A percentile compares a stretch with the other conserved stretches of the same genome.
These are phyloP conservation scores for Tachycineta bicolor DNA, from an alignment of 2,113 vertebrate species.

Conservation along the genomic window DNA sequence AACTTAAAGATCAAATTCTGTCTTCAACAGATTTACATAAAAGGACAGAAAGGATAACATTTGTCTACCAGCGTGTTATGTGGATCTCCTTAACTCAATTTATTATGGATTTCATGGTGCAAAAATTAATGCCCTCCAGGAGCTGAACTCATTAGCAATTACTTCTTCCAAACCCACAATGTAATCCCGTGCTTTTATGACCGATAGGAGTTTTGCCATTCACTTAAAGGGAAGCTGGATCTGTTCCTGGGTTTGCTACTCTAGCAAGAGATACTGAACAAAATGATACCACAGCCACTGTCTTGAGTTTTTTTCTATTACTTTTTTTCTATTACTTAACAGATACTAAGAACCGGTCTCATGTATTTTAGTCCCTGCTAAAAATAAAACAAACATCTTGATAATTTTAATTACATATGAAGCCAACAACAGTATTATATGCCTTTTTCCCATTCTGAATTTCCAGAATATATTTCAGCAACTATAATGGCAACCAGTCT, in stretches of 20 bases:
- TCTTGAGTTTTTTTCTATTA: not conserved
- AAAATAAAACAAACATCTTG: not conserved
- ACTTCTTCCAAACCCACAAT: not conserved
- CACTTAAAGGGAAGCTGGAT: not conserved
- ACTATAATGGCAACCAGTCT: not conserved
- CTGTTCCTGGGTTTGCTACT: not conserved
- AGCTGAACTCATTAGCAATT: constrained; percentile 16
- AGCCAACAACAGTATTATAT: not conserved
- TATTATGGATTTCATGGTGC: constrained; percentile 3
- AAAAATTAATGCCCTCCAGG: constrained; percentile 16
- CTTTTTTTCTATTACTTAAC: not conserved
- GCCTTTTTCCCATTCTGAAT: not conserved
- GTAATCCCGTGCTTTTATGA: not conserved
- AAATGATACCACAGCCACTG: not conserved
- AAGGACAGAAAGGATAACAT: constrained; percentile 41
- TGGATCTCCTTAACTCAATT: constrained; percentile 28
- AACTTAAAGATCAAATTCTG: constrained; percentile 49
- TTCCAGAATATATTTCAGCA: not conserved
- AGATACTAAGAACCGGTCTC: not conserved
- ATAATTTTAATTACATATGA: not conserved
- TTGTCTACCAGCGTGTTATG: constrained; percentile 37
- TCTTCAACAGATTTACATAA: constrained; percentile 45
- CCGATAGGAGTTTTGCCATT: not conserved
- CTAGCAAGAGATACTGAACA: not conserved
- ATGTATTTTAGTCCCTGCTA: not conserved